Base-by-base conservation (phyloP, 2,888 invertebrate species). In the Sialis lutaria region DNA sequence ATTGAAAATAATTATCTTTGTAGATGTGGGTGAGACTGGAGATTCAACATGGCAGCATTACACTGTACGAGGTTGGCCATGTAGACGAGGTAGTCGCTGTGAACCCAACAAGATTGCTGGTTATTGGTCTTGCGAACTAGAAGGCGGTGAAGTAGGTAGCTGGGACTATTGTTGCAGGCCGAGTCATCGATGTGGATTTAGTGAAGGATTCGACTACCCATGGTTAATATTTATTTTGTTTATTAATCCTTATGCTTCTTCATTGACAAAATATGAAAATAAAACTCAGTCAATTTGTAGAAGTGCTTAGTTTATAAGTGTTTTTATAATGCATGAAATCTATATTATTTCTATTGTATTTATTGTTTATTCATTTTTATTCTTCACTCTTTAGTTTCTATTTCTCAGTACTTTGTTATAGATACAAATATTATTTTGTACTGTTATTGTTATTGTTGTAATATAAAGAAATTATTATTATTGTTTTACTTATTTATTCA, bases 141-240 rank as follows among this genome's bases (percentile, higher is more conserved):
- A 87, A 53, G 79, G 79, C 0, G 70, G 73, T 1, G 79, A 77
- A 55, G 62, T 68, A 54, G 79, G 79, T 6, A 72, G 77, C 1
- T 89, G 88, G 88, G 89, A 89, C 59, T 89, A 89, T 57, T 89
- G 89, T 58, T 89, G 89, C 56, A 74, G 82, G 31, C 82, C 86
- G 1, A 77, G 79, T 34, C 86, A 88, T 60, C 77, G 82, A 45
- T 89, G 89, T 60, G 89, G 89, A 1, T 86, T 81, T 58, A 86
- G 87, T 31, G 78, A 80, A 59, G 88, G 86, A 50, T 83, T 81
- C 57, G 72, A 74, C 48, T 87, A 87, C 59, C 85, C 85, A 50
- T 89, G 89, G 88, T 86, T 66, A 65, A 60, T 50, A 30, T 41
- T 49, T 10, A 22, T 22, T 22, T 22, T 22, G 22, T 22, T 22